Base-by-base conservation (phyloP, 2,888 invertebrate species). In the Eupithecia abbreviata region DNA sequence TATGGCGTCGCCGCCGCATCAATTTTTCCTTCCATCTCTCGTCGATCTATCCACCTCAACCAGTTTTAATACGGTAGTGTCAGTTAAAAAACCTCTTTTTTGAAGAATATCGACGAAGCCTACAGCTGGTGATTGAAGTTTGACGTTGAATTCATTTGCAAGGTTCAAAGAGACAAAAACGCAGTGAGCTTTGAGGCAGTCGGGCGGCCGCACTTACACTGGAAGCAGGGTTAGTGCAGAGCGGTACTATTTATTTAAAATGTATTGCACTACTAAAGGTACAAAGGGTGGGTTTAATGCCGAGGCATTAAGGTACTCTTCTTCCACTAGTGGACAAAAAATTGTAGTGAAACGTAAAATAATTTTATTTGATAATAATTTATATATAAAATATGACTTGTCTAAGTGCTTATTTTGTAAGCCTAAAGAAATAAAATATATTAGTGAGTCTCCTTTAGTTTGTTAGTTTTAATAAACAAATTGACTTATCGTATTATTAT, bases 131-230 rank as follows among this genome's bases (percentile, higher is more conserved):
- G 82, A 81, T 83, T 82, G 79, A 80, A 84, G 82, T 84, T 84
- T 82, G 82, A 83, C 79, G 83, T 79, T 76, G 82, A 84, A 85
- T 86, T 83, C 84, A 84, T 85, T 85, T 85, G 81, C 79, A 75
- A 75, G 76, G 71, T 77, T 84, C 83, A 86, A 85, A 86, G 84
- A 85, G 83, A 85, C 84, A 84, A 84, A 86, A 82, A 79, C 81
- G 78, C 80, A 79, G 78, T 67, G 76, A 55, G 82, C 85, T 84
- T 86, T 85, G 81, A 84, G 79, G 72, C 70, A 73, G 65, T 65
- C 79, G 79, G 81, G 67, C 12, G 41, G 51, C 72, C 12, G 47
- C 18, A 42, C 62, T 71, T 47, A 71, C 67, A 47, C 10, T 43
- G 71, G 42, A 73, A 73, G 12, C 55, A 42, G 45, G 65, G 6